Evolutionary conservation across 2,113 vertebrate genomes (phyloP).

Genomic region (Psophia crepitans): DNA sequence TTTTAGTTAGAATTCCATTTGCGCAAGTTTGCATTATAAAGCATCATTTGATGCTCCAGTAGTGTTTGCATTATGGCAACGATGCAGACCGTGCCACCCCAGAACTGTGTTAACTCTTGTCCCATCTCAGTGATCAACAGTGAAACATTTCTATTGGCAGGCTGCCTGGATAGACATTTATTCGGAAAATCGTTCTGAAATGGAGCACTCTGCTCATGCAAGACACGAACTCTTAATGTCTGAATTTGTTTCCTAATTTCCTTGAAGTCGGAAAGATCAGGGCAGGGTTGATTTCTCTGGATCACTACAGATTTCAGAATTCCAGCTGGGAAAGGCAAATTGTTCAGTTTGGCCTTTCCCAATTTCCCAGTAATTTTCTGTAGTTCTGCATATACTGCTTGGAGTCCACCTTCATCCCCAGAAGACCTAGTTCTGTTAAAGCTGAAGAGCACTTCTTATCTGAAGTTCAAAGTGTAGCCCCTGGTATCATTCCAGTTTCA

Average conservation of each 20-base stretch:
- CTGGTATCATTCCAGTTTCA: neutral
- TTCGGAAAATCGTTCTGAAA: neutral
- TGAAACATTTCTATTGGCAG: neutral
- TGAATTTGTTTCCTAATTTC: neutral
- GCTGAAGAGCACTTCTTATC: neutral
- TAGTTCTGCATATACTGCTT: neutral
- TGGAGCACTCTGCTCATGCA: neutral
- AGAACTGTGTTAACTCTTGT: neutral
- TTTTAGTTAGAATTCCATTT: neutral
- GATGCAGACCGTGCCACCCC: neutral
- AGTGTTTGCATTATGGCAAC: neutral
- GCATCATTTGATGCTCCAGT: neutral
- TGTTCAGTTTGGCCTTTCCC: neutral
- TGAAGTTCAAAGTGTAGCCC: constrained; percentile 42
- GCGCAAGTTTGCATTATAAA: neutral
- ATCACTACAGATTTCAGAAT: neutral
- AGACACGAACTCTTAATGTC: neutral
- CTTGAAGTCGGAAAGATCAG: neutral
- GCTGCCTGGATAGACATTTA: neutral
- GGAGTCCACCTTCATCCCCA: neutral
- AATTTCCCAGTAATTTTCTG: neutral
- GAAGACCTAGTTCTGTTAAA: constrained; percentile 1
- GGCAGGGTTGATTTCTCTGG: neutral
- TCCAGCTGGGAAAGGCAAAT: neutral
- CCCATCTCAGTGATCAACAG: neutral